A percentile compares a stretch with the other conserved stretches of the same genome.
phyloP scores from a whole-genome alignment of 2,797 vertebrate genomes.

The Erithacus rubecula region DNA sequence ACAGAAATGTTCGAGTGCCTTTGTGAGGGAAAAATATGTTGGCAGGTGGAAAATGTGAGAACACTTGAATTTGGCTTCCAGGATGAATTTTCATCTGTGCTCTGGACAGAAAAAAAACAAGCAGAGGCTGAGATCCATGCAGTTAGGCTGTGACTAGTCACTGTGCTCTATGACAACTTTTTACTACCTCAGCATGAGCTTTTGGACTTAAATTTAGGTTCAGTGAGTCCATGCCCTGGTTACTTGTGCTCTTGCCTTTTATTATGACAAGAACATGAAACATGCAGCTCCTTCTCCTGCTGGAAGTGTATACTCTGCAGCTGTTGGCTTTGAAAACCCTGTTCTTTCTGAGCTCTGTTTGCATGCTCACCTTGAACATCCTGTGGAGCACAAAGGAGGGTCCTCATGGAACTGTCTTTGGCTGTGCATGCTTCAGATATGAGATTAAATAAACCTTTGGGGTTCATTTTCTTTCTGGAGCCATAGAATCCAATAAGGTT shows the following conservation, averaged over 20 bases:
- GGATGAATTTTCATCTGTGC: conserved; percentile 1
- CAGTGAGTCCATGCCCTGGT: neutral
- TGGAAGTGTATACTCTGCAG: neutral
- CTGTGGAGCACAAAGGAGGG: neutral
- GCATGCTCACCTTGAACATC: neutral
- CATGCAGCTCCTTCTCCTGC: neutral
- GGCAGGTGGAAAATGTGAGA: conserved; percentile 16
- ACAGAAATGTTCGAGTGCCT: neutral
- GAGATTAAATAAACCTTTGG: neutral
- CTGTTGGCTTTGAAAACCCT: neutral
- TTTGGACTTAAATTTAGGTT: neutral
- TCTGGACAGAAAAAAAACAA: neutral
- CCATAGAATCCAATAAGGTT: neutral
- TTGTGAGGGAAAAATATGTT: neutral
- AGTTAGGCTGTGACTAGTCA: neutral
- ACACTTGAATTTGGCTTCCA: neutral
- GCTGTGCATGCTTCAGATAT: neutral
- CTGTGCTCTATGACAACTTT: neutral
- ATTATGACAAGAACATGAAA: neutral
- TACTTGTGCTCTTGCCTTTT: neutral
- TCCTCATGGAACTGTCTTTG: neutral
- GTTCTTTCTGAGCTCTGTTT: neutral
- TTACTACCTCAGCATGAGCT: neutral
- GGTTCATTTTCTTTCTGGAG: neutral
- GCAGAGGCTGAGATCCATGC: neutral